phyloP scores from a whole-genome alignment of 2,113 vertebrate species.

The Amblyornis subalaris region DNA sequence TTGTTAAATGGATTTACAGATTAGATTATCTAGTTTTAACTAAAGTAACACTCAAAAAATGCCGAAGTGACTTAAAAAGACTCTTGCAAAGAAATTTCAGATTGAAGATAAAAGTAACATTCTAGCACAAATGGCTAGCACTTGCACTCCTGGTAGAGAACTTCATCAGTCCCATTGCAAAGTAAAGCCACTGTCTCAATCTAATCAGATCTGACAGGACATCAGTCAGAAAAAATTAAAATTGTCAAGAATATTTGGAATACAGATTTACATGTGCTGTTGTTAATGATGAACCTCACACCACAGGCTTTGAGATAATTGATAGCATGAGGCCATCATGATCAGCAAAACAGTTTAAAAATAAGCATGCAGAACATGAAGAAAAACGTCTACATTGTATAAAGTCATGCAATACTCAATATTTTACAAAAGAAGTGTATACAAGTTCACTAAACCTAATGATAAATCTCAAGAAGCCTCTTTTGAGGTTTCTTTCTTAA shows the following conservation, averaged over 20 bases:
- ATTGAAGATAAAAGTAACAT: not conserved
- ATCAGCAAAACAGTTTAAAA: not conserved
- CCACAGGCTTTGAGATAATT: not conserved
- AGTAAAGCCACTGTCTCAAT: not conserved
- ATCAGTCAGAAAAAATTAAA: not conserved
- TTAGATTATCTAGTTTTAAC: not conserved
- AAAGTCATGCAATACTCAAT: not conserved
- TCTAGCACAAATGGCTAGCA: not conserved
- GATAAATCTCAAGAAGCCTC: not conserved
- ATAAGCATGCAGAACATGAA: not conserved
- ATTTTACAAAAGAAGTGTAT: not conserved
- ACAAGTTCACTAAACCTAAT: not conserved
- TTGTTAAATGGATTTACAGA: not conserved
- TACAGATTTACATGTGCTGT: not conserved
- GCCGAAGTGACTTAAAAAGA: not conserved
- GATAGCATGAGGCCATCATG: not conserved
- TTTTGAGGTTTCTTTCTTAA: not conserved
- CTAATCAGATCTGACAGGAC: not conserved
- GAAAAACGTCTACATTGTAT: not conserved
- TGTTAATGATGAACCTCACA: not conserved
- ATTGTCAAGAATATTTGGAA: not conserved
- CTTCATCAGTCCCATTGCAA: not conserved
- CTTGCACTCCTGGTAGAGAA: not conserved
- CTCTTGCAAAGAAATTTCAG: not conserved
- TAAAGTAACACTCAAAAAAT: not conserved